These are phyloP conservation scores for Kryptopterus vitreolus DNA, from an alignment of 2,797 vertebrate species.

Conservation along the genomic window DNA sequence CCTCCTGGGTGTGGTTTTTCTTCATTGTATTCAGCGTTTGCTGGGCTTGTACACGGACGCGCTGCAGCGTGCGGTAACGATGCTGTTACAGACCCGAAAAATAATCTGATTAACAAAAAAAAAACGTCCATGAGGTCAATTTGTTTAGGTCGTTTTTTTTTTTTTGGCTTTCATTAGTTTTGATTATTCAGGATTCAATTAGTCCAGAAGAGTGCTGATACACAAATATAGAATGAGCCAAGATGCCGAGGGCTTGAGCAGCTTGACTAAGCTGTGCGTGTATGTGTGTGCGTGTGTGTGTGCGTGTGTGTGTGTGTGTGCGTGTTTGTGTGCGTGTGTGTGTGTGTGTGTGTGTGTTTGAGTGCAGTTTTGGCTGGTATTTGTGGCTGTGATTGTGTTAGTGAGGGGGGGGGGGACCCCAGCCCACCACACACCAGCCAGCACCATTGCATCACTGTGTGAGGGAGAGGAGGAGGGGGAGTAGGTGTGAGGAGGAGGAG, in stretches of 20 bases:
- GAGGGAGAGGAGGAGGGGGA: not conserved
- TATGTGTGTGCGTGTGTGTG: not conserved
- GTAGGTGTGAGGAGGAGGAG: slow-evolving; percentile 1
- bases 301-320: slow-evolving; percentile 6
- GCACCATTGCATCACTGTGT: slow-evolving; percentile 47
- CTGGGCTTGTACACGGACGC: not conserved
- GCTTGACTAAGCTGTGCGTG: slow-evolving; percentile 23
- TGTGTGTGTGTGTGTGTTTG: not conserved
- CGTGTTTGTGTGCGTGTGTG: slow-evolving; percentile 5
- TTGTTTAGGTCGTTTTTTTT: not conserved
- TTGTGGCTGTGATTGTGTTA: slow-evolving; percentile 44
- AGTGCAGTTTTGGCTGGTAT: slow-evolving; percentile 38
- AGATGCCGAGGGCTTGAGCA: slow-evolving; percentile 30
- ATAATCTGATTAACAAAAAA: not conserved
- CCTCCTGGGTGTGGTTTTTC: slow-evolving; percentile 32
- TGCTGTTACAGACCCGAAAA: not conserved
- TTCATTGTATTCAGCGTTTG: not conserved
- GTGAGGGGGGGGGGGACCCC: slow-evolving; percentile 48
- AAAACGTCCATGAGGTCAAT: not conserved
- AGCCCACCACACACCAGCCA: slow-evolving; percentile 46
- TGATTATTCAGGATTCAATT: slow-evolving; percentile 21
- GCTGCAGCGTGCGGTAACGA: not conserved
- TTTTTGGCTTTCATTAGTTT: not conserved
- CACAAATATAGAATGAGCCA: slow-evolving; percentile 35
- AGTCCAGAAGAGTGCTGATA: slow-evolving; percentile 28